Conservation (phyloP, 1,140 invertebrate species). For the Eubasilissa regina region DNA sequence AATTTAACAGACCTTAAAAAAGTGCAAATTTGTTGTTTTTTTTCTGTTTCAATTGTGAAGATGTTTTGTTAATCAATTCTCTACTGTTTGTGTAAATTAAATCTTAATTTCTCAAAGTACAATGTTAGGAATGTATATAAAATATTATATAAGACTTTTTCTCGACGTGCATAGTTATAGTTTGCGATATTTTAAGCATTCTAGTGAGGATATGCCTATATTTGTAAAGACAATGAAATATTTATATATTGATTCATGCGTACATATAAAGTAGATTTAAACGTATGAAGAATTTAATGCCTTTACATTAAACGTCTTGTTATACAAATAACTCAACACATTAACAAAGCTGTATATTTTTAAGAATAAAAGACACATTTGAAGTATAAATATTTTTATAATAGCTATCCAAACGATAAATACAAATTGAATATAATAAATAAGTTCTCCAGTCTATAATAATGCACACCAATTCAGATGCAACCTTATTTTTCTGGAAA, state of each 20-base stretch:
- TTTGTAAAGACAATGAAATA: conserved; percentile 51
- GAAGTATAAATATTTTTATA: background rate
- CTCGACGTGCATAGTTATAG: conserved; percentile 42
- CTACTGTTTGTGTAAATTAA: conserved; percentile 9
- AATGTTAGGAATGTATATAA: conserved; percentile 51
- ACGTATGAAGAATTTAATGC: conserved; percentile 28
- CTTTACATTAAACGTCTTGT: conserved; percentile 35
- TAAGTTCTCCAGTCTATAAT: background rate
- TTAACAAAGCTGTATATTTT: conserved; percentile 32
- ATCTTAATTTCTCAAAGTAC: conserved; percentile 52
- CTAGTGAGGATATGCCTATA: conserved; percentile 53
- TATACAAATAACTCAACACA: conserved; percentile 11
- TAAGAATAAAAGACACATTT: conserved; percentile 9
- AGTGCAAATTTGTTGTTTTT: background rate
- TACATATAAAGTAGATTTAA: conserved; percentile 28
- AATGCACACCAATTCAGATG: conserved; percentile 1
- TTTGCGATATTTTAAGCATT: conserved; percentile 49
- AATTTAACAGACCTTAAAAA: background rate
- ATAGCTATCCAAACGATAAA: background rate
- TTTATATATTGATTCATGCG: conserved; percentile 51
- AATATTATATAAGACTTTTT: conserved; percentile 50
- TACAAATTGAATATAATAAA: background rate
- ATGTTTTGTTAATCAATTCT: conserved; percentile 17
- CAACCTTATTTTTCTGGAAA: background rate
- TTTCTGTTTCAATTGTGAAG: background rate